Base-by-base conservation (phyloP, 2,888 invertebrate genomes). In the Drosophila greeni region DNA sequence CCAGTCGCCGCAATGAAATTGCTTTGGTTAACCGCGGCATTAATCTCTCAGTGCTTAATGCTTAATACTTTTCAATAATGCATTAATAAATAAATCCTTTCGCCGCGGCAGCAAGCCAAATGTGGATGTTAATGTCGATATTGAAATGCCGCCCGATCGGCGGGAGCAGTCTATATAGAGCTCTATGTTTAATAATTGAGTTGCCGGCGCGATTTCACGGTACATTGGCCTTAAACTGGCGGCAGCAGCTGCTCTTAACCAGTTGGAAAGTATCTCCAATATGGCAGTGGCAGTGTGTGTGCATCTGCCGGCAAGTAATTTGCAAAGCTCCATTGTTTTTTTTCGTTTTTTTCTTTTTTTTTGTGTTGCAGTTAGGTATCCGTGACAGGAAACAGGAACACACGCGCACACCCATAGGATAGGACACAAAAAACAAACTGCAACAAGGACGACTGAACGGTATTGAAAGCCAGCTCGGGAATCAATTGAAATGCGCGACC, bases 401-500 rank as follows among this genome's bases (percentile, higher is more conserved):
- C 49, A 54, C 36, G 47, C 56, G 18, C 52, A 29, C 49, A 26
- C 51, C 8, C 31, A 39, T n/a, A 23, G 42, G n/a, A 11, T 23
- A 33, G 49, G 39, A 76, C 73, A 70, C 70, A 74, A 66, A 73
- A 70, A 66, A 59, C 60, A 56, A 76, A 62, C 64, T 45, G 42
- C 40, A 55, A 47, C 59, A 42, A 55, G 69, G 40, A 57, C 37
- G 49, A 37, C 40, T 40, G 75, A 45, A 52, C 40, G 73, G 65
- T 75, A 65, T 68, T 68, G 66, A 73, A 66, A 66, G 36, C 33
- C 48, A 42, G 48, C 45, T 37, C 34, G 57, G 40, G 69, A 66
- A 69, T 52, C 74, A 77, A 77, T 72, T 77, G 75, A 83, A 81
- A 77, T 72, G 78, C 69, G 65, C 53, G 52, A 43, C 55, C 76